Base-by-base conservation (phyloP, 2,888 invertebrate species). In the Pachliopta kotzebuea region DNA sequence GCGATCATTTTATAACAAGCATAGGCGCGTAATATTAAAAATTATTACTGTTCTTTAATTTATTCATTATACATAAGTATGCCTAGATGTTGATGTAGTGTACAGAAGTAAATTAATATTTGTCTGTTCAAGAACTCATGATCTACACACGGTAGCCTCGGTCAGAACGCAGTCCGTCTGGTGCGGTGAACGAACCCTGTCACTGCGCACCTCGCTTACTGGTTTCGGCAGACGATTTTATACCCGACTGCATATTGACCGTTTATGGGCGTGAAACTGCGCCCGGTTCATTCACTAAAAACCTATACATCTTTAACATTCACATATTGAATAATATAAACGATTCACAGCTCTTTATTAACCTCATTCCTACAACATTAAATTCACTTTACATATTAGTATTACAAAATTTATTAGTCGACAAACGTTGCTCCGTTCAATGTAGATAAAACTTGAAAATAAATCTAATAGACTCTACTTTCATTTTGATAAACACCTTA, bases 121-220 rank as follows among this genome's bases (percentile, higher is more conserved):
- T 67, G 66, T 67, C 69, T 37, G n/a, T 63, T 29, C 69, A 69
- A 69, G 69, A 70, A 68, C 78, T 79, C 78, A 84, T 86, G 85
- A 88, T 86, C 81, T 85, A 86, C 84, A 84, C 72, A 74, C 71
- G 74, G 72, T 74, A 72, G 73, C 71, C 75, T 57, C 42, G 71
- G 73, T 71, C 75, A 42, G 17, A 17, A 45, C 56, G 42, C 24
- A 57, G 78, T 76, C 76, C 72, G 78, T 72, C 78, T 79, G 74
- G 76, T 74, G 79, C 87, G 90, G 90, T 90, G 85, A 90, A 90
- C 85, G 90, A 90, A 89, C 90, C 83, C 83, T 85, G 85, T 85
- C 85, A 85, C 83, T 79, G 70, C 76, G 80, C 75, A 75, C 69
- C 74, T 77, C 75, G 70, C 70, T 78, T 85, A 85, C 90, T 83